These are phyloP conservation scores for Zaprionus ghesquierei DNA, from an alignment of 1,140 invertebrate genomes.

Conservation along the genomic window DNA sequence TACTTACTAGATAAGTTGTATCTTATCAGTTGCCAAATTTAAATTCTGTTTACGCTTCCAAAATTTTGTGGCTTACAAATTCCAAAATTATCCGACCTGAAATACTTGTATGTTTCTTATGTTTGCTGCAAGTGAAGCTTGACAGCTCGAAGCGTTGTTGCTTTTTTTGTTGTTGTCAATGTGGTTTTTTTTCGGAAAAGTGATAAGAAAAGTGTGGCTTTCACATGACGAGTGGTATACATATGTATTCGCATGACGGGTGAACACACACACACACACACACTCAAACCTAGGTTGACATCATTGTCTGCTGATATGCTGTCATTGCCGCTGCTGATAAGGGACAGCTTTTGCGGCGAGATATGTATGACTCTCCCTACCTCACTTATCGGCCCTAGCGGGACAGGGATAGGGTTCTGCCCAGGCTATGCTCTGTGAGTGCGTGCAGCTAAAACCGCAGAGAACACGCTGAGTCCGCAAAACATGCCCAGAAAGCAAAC, in stretches of 20 bases:
- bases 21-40: background rate
- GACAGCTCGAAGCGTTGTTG: background rate
- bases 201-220: constrained; percentile 3
- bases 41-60: background rate
- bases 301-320: constrained; percentile 30
- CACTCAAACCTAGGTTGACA: background rate
- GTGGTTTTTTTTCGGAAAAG: background rate
- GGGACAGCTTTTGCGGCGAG: constrained; percentile 21
- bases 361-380: constrained; percentile 11
- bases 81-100: background rate
- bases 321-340: constrained; percentile 26
- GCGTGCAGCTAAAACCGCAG: background rate
- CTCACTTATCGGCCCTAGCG: constrained; percentile 20
- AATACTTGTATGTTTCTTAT: too few relatives aligned
- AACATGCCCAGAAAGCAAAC: constrained; percentile 30
- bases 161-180: background rate
- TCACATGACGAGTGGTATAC: background rate
- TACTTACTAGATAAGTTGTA: background rate
- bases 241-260: background rate
- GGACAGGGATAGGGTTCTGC: background rate
- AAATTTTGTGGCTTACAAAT: background rate
- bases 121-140: background rate
- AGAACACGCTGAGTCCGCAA: background rate
- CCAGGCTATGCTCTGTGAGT: too few relatives aligned
- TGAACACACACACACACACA: background rate